Evolutionary conservation across 2,888 invertebrate species (phyloP).

Genomic region (Drosophila paracracens): DNA sequence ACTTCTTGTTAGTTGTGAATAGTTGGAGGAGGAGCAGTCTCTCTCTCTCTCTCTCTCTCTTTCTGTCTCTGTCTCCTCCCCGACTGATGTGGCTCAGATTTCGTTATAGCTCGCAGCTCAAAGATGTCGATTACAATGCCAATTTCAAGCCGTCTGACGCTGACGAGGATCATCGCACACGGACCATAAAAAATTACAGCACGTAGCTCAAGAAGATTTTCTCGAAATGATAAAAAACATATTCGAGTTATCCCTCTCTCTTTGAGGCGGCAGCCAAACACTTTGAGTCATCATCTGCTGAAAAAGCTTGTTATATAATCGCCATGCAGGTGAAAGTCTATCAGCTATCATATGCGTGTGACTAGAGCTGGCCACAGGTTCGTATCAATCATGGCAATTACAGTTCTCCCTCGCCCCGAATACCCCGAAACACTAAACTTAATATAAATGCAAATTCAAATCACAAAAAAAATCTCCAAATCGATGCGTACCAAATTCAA

Average conservation of each 20-base stretch:
- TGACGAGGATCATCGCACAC: constrained; percentile 68
- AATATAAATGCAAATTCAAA: constrained; percentile 76
- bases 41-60: neutral
- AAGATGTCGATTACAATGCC: constrained; percentile 77
- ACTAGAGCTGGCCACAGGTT: constrained; percentile 19
- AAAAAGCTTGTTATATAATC: constrained; percentile 24
- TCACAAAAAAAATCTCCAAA: constrained; percentile 52
- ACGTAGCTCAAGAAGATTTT: constrained; percentile 66
- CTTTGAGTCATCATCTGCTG: constrained; percentile 10
- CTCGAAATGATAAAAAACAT: constrained; percentile 61
- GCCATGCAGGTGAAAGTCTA: constrained; percentile 42
- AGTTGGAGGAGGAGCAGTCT: constrained; percentile 13
- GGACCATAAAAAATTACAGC: constrained; percentile 64
- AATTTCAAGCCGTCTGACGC: constrained; percentile 70
- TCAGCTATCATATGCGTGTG: constrained; percentile 8
- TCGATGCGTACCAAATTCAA: constrained; percentile 75
- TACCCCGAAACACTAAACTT: constrained; percentile 55
- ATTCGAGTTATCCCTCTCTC: constrained; percentile 5
- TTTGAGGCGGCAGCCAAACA: constrained; percentile 11
- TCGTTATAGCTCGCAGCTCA: constrained; percentile 54
- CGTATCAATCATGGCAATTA: constrained; percentile 72
- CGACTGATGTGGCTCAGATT: constrained; percentile 51
- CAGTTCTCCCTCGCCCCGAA: constrained; percentile 14
- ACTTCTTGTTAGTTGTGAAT: constrained; percentile 9
- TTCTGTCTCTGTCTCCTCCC: neutral